Percentiles rank a stretch among this genome's conserved stretches.
Evolutionary conservation across 2,113 vertebrate species (phyloP).

Genomic region (Phoenicopterus ruber): DNA sequence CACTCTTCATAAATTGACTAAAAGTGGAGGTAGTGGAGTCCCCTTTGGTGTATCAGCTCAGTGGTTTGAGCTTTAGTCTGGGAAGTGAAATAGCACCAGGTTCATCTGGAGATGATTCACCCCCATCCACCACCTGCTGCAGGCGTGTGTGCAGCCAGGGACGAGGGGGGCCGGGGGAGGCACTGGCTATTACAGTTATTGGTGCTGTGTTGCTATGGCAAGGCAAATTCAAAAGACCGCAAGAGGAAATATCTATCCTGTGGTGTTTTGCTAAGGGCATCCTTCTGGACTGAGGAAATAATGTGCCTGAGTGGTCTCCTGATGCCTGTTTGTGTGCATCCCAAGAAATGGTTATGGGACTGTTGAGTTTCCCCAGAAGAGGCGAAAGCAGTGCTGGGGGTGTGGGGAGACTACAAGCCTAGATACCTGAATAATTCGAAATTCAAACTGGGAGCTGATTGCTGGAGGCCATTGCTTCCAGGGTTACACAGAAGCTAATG

Average conservation of each 20-base stretch:
- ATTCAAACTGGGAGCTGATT: not conserved
- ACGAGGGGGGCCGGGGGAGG: not conserved
- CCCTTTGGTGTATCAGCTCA: not conserved
- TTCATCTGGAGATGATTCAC: not conserved
- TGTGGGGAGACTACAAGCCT: not conserved
- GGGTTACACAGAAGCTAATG: not conserved
- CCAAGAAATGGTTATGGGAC: not conserved
- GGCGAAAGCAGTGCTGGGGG: not conserved
- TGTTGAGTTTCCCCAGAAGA: not conserved
- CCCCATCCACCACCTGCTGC: not conserved
- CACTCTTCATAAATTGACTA: not conserved
- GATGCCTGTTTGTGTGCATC: not conserved
- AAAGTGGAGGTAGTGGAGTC: not conserved
- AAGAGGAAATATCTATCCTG: not conserved
- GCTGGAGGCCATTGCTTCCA: not conserved
- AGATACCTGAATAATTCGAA: not conserved
- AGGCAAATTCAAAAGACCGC: not conserved
- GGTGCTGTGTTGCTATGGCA: not conserved
- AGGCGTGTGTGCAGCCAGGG: rapidly evolving
- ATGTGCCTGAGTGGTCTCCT: not conserved
- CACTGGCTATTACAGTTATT: not conserved
- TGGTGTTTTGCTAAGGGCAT: not conserved
- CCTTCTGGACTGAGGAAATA: not conserved
- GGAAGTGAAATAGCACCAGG: not conserved
- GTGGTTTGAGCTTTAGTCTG: not conserved